These are phyloP conservation scores for Microchirus variegatus DNA, from an alignment of 2,797 vertebrate species.

Conservation along the genomic window DNA sequence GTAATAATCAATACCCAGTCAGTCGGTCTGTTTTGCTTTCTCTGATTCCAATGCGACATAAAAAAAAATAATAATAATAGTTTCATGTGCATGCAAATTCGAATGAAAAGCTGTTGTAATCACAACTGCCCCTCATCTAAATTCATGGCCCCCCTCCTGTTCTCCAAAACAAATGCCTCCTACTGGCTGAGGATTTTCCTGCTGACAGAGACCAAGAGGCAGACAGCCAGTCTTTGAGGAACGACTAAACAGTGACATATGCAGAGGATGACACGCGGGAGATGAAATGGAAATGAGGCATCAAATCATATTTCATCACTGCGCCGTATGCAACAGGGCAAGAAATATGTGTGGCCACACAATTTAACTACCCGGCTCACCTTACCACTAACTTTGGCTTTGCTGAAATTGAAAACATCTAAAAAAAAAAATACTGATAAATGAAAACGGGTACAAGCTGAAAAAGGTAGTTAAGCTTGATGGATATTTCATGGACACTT, in stretches of 20 bases:
- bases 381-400: too few relatives aligned
- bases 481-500: too few relatives aligned
- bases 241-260: not conserved
- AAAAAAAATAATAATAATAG: not conserved
- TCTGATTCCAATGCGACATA: not conserved
- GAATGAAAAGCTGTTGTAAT: slow-evolving; percentile 14
- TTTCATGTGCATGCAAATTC: slow-evolving; percentile 1
- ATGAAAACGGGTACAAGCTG: too few relatives aligned
- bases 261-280: slow-evolving; percentile 8
- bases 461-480: too few relatives aligned
- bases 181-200: slow-evolving; percentile 32
- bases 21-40: not conserved
- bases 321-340: not conserved
- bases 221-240: not conserved
- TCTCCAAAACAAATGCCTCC: slow-evolving; percentile 21
- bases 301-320: not conserved
- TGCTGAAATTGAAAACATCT: too few relatives aligned
- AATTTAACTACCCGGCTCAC: too few relatives aligned
- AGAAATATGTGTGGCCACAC: not conserved
- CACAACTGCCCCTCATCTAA: slow-evolving; percentile 2
- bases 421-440: too few relatives aligned
- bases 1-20: not conserved
- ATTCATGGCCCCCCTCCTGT: slow-evolving; percentile 33
- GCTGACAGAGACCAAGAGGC: slow-evolving; percentile 8
- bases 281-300: slow-evolving; percentile 6